Base-by-base conservation (phyloP, 2,888 invertebrate genomes). In the Eristalis intricaria region DNA sequence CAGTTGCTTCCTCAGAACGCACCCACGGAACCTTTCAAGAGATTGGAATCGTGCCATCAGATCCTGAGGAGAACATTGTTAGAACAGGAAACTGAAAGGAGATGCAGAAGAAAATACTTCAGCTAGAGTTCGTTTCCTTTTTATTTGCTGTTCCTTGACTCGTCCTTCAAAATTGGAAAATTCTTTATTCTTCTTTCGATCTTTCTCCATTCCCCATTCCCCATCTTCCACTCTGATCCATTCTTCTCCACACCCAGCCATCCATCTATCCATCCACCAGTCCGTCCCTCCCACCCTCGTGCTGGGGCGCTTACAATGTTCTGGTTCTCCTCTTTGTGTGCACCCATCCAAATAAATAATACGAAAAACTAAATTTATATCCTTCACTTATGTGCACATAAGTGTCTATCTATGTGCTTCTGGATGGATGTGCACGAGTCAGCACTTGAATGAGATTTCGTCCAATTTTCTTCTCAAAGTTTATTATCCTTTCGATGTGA, bases 301-400 rank as follows among this genome's bases (percentile, higher is more conserved):
- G 15, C 38, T 74, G 8, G 13, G 13, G 13, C 70, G 19, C 63
- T 63, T 68, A 84, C 69, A 75, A 76, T 64, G 50, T 8, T 19
- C 19, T 19, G 50, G 8, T 66, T 64, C 61, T 71, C 75, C 79
- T 69, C 80, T 87, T 71, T 84, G 79, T 87, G 87, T 87, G 87
- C 79, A 84, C 84, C 76, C 84, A 84, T 76, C 87, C 87, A 84
- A 84, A 87, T 87, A 87, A 87, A 87, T 87, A 87, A 86, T 87
- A 87, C 84, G 87, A 87, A 87, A 87, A 87, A 87, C 87, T 87
- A 87, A 87, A 87, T 87, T 87, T 84, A 87, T 87, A 84, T 87
- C 84, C 84, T 84, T 87, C 76, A 84, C 84, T 80, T 87, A 87
- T 87, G 87, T 87, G 76, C 87, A 87, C 87, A 87, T 87, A 87